A percentile compares a stretch with the other conserved stretches of the same genome.
Conservation (phyloP, 1,140 invertebrate genomes). For the Sitobion miscanthi region DNA sequence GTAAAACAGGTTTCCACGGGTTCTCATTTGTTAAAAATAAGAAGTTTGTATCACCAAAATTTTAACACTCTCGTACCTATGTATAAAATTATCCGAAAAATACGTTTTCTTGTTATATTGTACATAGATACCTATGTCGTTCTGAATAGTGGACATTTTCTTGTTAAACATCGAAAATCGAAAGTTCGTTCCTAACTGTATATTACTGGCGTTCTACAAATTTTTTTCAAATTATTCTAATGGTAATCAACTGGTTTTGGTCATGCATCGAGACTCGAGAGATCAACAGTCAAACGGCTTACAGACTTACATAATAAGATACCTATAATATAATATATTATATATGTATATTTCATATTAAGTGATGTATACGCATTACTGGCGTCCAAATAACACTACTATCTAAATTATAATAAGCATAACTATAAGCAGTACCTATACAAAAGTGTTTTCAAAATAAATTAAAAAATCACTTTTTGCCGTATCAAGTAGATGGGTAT, state of each 20-base stretch:
- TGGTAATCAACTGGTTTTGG: not conserved
- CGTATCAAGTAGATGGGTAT: not conserved
- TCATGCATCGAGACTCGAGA: not conserved
- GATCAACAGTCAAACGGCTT: not conserved
- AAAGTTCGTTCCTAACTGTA: not conserved
- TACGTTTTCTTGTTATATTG: not conserved
- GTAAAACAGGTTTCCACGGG: no score
- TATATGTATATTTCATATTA: not conserved
- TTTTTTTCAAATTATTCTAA: not conserved
- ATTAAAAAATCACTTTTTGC: not conserved
- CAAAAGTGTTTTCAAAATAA: not conserved
- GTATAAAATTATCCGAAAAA: not conserved
- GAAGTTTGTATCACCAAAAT: not conserved
- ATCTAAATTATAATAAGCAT: not conserved
- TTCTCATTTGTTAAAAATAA: no score
- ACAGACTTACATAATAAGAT: not conserved
- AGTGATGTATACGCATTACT: not conserved
- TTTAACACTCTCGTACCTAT: not conserved
- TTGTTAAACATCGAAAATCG: not conserved
- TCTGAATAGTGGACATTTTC: not conserved
- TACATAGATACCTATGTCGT: not conserved
- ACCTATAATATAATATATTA: no score
- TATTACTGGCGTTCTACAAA: not conserved
- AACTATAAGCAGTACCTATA: not conserved
- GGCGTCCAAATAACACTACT: not conserved